Conservation (phyloP, 2,888 invertebrate genomes). For the Sipha maydis region DNA sequence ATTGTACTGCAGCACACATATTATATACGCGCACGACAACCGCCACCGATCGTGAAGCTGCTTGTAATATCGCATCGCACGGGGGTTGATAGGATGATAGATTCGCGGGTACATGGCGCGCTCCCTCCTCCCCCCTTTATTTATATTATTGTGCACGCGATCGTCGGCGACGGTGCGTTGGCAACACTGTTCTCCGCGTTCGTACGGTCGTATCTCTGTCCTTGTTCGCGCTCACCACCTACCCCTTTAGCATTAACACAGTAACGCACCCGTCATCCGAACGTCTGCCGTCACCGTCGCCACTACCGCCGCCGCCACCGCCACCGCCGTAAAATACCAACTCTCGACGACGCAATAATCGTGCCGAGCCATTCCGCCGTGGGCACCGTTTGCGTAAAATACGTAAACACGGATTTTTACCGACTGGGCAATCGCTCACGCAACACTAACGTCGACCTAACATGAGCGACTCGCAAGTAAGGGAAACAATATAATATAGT, state of each 20-base stretch:
- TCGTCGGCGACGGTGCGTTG: background rate
- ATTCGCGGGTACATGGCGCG: too few relatives aligned
- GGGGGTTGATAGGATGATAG: background rate
- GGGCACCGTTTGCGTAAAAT: conserved; percentile 58
- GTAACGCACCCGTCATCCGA: conserved; percentile 46
- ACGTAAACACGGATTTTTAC: conserved; percentile 62
- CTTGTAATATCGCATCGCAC: background rate
- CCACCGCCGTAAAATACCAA: background rate
- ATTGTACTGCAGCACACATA: too few relatives aligned
- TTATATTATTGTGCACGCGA: too few relatives aligned
- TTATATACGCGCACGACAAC: too few relatives aligned
- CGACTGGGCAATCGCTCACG: conserved; percentile 53
- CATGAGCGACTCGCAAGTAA: conserved; percentile 62
- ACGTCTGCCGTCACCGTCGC: conserved; percentile 42
- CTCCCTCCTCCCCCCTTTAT: too few relatives aligned
- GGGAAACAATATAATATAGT: background rate
- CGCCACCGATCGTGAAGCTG: too few relatives aligned
- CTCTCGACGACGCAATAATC: background rate
- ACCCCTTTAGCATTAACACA: conserved; percentile 43
- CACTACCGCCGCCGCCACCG: background rate
- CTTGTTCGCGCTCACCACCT: background rate
- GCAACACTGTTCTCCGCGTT: conserved; percentile 45
- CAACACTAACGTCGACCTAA: conserved; percentile 57
- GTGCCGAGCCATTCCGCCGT: conserved; percentile 42
- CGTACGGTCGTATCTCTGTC: conserved; percentile 12